A percentile compares a stretch with the other conserved stretches of the same genome.
Evolutionary conservation across 2,888 invertebrate species (phyloP).

Genomic region (Plagodis dolabraria): DNA sequence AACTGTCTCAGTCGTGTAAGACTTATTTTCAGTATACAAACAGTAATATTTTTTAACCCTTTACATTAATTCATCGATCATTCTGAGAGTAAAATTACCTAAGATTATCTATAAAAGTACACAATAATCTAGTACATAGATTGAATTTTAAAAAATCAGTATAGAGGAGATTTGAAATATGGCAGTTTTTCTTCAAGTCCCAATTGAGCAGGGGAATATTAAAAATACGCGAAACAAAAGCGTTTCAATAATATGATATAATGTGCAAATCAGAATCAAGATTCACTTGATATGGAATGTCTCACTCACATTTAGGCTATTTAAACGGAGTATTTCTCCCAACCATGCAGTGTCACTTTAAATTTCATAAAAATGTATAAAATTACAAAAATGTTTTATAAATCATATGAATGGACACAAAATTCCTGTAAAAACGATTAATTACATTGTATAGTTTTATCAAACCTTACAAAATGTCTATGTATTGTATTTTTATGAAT

Average conservation of each 20-base stretch:
- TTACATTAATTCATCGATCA: slow-evolving; percentile 2
- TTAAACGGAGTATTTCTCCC: slow-evolving; percentile 63
- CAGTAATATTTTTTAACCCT: slow-evolving; percentile 6
- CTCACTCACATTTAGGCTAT: slow-evolving; percentile 78
- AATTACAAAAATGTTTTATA: slow-evolving; percentile 81
- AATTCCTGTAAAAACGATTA: slow-evolving; percentile 67
- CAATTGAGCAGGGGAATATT: slow-evolving; percentile 17
- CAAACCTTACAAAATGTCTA: slow-evolving; percentile 70
- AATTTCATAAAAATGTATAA: slow-evolving; percentile 82
- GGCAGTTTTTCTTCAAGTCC: slow-evolving; percentile 18
- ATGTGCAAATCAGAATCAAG: slow-evolving; percentile 32
- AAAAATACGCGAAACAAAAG: slow-evolving; percentile 6
- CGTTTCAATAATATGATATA: slow-evolving; percentile 2
- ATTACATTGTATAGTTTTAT: slow-evolving; percentile 73
- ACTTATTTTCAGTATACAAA: slow-evolving; percentile 16
- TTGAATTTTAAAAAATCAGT: slow-evolving; percentile 17
- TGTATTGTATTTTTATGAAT: slow-evolving; percentile 56
- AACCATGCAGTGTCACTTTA: slow-evolving; percentile 72
- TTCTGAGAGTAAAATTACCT: slow-evolving; percentile 23
- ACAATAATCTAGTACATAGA: slow-evolving; percentile 23
- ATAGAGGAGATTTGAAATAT: slow-evolving; percentile 19
- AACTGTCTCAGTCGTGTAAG: slow-evolving; percentile 7
- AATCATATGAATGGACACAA: slow-evolving; percentile 70
- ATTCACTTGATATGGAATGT: slow-evolving; percentile 81
- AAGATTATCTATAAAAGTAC: slow-evolving; percentile 25